Evolutionary conservation across 2,797 vertebrate species (phyloP).

Genomic region (Bucorvus abyssinicus): DNA sequence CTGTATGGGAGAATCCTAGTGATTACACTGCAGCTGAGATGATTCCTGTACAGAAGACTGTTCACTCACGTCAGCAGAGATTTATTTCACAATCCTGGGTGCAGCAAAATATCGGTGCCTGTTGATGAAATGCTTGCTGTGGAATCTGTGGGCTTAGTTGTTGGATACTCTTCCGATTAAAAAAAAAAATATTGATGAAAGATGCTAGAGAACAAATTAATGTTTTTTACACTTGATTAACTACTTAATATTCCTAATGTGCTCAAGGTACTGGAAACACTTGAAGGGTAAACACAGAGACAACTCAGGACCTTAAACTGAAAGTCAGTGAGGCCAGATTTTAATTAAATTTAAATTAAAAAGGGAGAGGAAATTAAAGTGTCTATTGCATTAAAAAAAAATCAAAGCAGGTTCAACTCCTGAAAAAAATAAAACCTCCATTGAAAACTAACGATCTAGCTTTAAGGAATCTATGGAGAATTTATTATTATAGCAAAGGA

Average conservation of each 20-base stretch:
- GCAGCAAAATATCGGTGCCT: background rate
- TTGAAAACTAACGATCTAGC: background rate
- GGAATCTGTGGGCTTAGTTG: background rate
- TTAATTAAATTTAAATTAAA: constrained; percentile 71
- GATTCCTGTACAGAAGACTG: background rate
- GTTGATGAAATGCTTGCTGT: constrained; percentile 29
- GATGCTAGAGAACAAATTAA: constrained; percentile 37
- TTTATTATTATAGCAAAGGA: background rate
- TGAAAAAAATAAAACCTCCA: background rate
- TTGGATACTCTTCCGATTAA: constrained; percentile 27
- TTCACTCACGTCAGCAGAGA: background rate
- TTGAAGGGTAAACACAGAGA: constrained; percentile 52
- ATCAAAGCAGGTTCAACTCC: background rate
- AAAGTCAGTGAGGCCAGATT: constrained; percentile 41
- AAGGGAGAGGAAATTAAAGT: constrained; percentile 58
- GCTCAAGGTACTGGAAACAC: constrained; percentile 47
- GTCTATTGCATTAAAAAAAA: constrained; percentile 24
- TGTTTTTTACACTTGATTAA: constrained; percentile 67
- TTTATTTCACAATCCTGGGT: constrained; percentile 7
- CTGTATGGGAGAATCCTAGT: background rate
- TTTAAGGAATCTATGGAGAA: background rate
- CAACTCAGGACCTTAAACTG: constrained; percentile 27
- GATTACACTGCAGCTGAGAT: background rate
- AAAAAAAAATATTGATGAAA: constrained; percentile 41
- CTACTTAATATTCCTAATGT: constrained; percentile 64